Evolutionary conservation across 1,140 invertebrate species (phyloP), one percentile per base, ranked within the genome.

Genomic region (Ooceraea biroi): DNA sequence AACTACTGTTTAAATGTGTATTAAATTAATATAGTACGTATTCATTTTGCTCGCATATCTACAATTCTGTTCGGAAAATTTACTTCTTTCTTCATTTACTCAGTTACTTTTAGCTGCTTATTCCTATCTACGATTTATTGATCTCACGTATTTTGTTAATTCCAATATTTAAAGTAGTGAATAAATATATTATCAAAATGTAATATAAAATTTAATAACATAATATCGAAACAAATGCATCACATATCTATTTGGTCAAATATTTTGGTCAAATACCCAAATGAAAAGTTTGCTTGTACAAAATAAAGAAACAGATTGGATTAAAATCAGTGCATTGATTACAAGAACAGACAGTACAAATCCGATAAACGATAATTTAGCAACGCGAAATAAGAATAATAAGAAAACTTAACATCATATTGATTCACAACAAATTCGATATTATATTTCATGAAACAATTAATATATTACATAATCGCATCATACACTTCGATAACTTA

Each of bases 381-480:
- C 0, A 58, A 44, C 22, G 41, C 25, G 12, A 22, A 74, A 61
- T 44, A 61, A n/a, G n/a, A n/a, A 61, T 41, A 10, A 61, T 74
- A 4, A 10, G 58, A 73, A 58, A n/a, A n/a, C n/a, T 72, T 57
- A 57, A 10, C 7, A 36, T 36, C 7, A 7, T 36, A 36, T 36
- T 36, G n/a, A n/a, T n/a, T 36, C 36, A 36, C 7, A 7, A 36
- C 7, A 36, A 36, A 36, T 36, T 36, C 36, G 36, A 36, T 36
- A 73, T 11, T 0, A 41, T 57, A 50, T 72, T 57, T 44, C 14
- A 25, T 17, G 0, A 72, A 72, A 57, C 14, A 73, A 17, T 66
- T 46, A 46, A 66, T 25, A 66, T 7, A 10, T 66, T 19, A 17
- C 30, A 36, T 55, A 3, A n/a, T 52, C 25, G 30, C 14, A 36